Conservation (phyloP, 2,113 vertebrate species). For the Charadrius vociferus region DNA sequence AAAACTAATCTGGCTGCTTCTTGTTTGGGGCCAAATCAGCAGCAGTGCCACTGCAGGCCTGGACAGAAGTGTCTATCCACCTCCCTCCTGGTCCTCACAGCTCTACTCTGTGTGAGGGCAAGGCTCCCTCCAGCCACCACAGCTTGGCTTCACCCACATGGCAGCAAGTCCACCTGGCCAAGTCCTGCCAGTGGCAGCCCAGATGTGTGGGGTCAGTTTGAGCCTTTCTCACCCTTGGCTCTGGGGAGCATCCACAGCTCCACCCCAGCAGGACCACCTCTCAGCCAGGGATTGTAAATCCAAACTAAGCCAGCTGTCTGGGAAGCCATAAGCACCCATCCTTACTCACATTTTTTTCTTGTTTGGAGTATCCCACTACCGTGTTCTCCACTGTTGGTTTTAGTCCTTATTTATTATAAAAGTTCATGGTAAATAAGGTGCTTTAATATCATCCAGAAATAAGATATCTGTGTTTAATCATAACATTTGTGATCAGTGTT, state of each 20-base stretch:
- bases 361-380: not conserved
- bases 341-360: not conserved
- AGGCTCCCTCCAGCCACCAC: not conserved
- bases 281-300: not conserved
- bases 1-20: not conserved
- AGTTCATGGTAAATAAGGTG: not conserved
- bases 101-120: not conserved
- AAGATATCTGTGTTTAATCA: not conserved
- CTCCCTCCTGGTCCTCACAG: not conserved
- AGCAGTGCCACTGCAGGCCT: not conserved
- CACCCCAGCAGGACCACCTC: not conserved
- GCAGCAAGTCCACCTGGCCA: rapidly evolving
- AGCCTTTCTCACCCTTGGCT: not conserved
- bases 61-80: not conserved
- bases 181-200: not conserved
- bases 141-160: rapidly evolving
- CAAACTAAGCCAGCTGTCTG: not conserved
- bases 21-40: not conserved
- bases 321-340: not conserved
- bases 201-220: rapidly evolving
- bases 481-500: not conserved
- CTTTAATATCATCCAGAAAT: not conserved
- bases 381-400: not conserved
- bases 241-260: not conserved
- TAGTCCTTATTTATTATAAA: not conserved